These are phyloP conservation scores for Drosophila parabipectinata DNA, from an alignment of 1,140 invertebrate species.

Conservation along the genomic window DNA sequence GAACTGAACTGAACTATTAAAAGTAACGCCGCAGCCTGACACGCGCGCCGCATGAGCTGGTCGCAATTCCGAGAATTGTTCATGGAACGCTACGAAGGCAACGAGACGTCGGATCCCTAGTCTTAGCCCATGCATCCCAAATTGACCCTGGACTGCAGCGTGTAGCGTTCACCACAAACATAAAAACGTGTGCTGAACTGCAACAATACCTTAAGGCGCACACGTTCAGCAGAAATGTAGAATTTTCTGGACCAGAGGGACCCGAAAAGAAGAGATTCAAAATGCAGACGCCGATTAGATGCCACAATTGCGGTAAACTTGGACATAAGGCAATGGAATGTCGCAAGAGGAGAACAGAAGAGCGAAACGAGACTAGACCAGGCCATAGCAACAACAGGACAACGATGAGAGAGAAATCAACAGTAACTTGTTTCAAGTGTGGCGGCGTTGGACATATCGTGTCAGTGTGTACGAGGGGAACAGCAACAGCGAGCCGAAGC, in stretches of 20 bases:
- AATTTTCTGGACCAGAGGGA: background rate
- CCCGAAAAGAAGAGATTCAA: background rate
- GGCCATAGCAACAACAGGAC: too few relatives aligned
- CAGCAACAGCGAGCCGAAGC: background rate
- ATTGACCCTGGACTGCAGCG: background rate
- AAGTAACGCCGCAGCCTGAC: background rate
- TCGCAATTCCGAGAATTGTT: slow-evolving; percentile 12
- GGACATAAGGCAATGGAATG: background rate
- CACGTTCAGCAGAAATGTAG: background rate
- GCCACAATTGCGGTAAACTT: slow-evolving; percentile 1
- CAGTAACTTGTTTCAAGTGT: too few relatives aligned
- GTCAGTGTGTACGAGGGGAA: too few relatives aligned
- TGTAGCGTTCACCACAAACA: background rate
- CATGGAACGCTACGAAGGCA: slow-evolving; percentile 18
- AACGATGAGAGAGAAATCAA: too few relatives aligned
- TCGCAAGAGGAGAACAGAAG: slow-evolving; percentile 1
- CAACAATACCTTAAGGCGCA: slow-evolving; percentile 1
- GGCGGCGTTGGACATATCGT: too few relatives aligned
- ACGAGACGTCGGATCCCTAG: slow-evolving; percentile 13
- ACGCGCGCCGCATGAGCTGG: background rate
- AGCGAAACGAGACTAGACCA: background rate
- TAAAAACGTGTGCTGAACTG: background rate
- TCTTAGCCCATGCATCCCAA: background rate
- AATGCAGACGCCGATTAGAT: slow-evolving; percentile 4
- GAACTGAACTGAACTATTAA: background rate